Percentiles rank a stretch among this genome's conserved stretches.
Conservation (phyloP, 1,140 invertebrate genomes). For the Drosophila kanapiae region DNA sequence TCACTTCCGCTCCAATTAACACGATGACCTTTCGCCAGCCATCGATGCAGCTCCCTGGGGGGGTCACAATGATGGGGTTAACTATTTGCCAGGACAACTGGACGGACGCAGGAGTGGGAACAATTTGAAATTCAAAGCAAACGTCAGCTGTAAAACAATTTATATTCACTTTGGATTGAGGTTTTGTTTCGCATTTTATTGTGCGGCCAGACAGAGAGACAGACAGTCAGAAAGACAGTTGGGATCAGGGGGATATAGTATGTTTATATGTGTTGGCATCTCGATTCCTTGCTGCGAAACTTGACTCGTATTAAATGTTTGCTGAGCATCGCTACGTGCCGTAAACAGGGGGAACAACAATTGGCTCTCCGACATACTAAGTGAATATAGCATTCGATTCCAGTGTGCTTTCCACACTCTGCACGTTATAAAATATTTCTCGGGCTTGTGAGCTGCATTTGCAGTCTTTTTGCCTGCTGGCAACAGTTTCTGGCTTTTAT, state of each 20-base stretch:
- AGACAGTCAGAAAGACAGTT: neutral
- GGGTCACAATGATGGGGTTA: neutral
- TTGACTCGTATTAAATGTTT: slow-evolving; percentile 81
- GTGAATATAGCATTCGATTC: slow-evolving; percentile 61
- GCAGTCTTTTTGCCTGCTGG: slow-evolving; percentile 12
- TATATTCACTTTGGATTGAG: slow-evolving; percentile 83
- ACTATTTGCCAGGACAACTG: slow-evolving; percentile 32
- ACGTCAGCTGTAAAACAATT: slow-evolving; percentile 82
- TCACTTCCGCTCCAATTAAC: slow-evolving; percentile 80
- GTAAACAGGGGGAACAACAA: slow-evolving; percentile 63
- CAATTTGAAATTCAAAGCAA: slow-evolving; percentile 83
- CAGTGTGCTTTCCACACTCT: slow-evolving; percentile 15
- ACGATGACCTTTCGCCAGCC: slow-evolving; percentile 69
- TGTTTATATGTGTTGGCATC: slow-evolving; percentile 39
- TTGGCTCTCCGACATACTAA: slow-evolving; percentile 62
- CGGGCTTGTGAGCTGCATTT: slow-evolving; percentile 8
- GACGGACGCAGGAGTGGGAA: slow-evolving; percentile 21
- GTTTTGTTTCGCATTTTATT: slow-evolving; percentile 81
- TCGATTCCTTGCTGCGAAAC: slow-evolving; percentile 64
- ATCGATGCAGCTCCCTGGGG: slow-evolving; percentile 42
- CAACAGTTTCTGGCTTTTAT: slow-evolving; percentile 5
- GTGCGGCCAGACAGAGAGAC: slow-evolving; percentile 31
- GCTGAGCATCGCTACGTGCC: slow-evolving; percentile 75
- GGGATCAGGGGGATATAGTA: slow-evolving; percentile 11
- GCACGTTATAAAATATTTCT: slow-evolving; percentile 27